These are phyloP conservation scores for Gymnocypris eckloni DNA, from an alignment of 2,797 vertebrate species.

Conservation along the genomic window DNA sequence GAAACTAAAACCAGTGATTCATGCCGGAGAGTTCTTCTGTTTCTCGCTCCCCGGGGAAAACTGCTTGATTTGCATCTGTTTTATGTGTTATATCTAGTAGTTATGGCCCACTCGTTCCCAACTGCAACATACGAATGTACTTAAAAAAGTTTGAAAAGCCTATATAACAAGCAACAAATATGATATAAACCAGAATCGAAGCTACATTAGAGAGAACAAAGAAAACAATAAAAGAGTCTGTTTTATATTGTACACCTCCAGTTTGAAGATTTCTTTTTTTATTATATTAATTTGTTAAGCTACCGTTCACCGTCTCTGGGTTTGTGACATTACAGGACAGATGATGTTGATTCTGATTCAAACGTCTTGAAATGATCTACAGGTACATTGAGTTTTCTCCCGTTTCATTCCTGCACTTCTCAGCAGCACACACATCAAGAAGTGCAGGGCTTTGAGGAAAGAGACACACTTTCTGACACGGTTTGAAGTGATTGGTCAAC, in stretches of 20 bases:
- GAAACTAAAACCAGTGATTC: not conserved
- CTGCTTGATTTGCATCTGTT: not conserved
- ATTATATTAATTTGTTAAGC: not conserved
- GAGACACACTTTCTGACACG: not conserved
- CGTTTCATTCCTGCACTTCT: not conserved
- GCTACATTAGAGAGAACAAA: not conserved
- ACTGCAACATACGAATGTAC: not conserved
- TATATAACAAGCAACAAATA: not conserved
- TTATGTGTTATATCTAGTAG: not conserved
- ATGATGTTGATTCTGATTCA: not conserved
- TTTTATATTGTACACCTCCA: not conserved
- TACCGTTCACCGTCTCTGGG: no score
- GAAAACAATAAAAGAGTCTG: not conserved
- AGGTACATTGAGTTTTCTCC: not conserved
- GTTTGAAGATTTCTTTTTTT: no score
- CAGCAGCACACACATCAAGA: not conserved
- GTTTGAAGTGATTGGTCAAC: not conserved
- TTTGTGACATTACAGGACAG: not conserved
- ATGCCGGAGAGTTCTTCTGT: not conserved
- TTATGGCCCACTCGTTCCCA: not conserved
- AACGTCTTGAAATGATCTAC: not conserved
- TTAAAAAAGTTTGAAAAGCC: not conserved
- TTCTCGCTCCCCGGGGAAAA: not conserved
- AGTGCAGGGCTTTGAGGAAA: not conserved
- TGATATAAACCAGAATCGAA: not conserved